Base-by-base conservation (phyloP, 2,113 vertebrate genomes). In the Cromileptes altivelis region DNA sequence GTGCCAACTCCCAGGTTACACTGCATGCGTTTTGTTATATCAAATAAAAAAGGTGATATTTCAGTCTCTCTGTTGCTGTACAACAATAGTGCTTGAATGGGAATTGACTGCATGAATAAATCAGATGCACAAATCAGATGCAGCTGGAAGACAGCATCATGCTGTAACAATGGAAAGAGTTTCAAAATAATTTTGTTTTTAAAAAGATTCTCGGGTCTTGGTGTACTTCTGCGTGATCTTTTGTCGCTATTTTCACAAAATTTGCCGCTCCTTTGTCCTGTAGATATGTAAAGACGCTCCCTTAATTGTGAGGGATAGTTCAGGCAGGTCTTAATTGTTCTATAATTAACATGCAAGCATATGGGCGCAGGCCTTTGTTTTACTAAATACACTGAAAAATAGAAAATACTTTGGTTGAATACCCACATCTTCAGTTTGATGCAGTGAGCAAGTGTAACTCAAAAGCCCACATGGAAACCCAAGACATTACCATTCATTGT, bases 401-500 rank as follows among this genome's bases (percentile, higher is more conserved):
- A 64, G 40, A 79, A 82, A 86, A 78, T 61, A 50, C 12, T 77
- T 67, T 76, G 77, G 68, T 82, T 85, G 77, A 86, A 81, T 88
- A 70, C 69, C 64, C 81, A 68, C 78, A 76, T 84, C 81, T 85
- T 71, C 52, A 85, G 25, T 75, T 55, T 89, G 82, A 87, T 75
- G 81, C 81, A 90, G 58, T 83, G 82, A 79, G 89, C 80, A 81
- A 82, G 61, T 85, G 68, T 50, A 85, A 90, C 78, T 86, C 50
- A 61, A 70, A 88, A 88, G 89, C 65, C 60, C 87, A 87, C 87
- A 91, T 90, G 80, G 89, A 92, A 77, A 64, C 70, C 57, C 70
- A 82, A 89, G 90, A 90, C 89, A 91, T 86, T 84, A 80, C 87
- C 86, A 94, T 94, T 92, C 78, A 93, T 95, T 91, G 90, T 91